Evolutionary conservation across 1,140 invertebrate genomes (phyloP), one percentile per base, ranked within the genome.

Genomic region (Drosophila melanogaster): DNA sequence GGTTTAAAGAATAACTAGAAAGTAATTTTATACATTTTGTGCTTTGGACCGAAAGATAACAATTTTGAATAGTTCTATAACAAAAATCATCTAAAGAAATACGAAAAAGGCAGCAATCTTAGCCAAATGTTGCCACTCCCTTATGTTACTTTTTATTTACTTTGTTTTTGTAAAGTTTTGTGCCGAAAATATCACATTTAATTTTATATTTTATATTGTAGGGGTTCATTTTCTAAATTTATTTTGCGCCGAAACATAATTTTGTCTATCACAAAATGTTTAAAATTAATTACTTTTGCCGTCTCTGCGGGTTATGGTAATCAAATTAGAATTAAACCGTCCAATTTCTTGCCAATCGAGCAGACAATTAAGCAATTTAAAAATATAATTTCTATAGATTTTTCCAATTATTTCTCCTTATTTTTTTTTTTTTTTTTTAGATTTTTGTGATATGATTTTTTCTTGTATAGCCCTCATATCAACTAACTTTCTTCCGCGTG

Each of bases 261-360:
- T 91, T 91, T 90, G 90, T 57, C 24, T 84, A 91, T 91, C 90
- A 91, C 90, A 91, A 91, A 91, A 91, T 91, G 90, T 91, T 90
- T 77, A 91, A 91, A 91, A 90, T 90, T 76, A 85, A 79, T 77
- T 81, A 77, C 67, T 71, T 70, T 70, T 71, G 67, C 67, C 67
- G 67, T 71, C 67, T 71, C 67, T 71, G 67, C 67, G 65, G 33
- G 55, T 79, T 79, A 73, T 59, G 33, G 33, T 61, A 53, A 61
- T 55, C 65, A 60, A 60, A 61, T 59, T 69, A 47, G 30, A 55
- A 40, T 40, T n/a, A 26, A 30, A 14, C 50, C 51, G n/a, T 61
- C 19, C 15, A 35, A 79, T 73, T 56, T 47, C 30, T 71, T 49
- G 57, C 49, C 58, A 51, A 75, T 55, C 64, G 51, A 53, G 60